Evolutionary conservation across 1,140 invertebrate genomes (phyloP).

Genomic region (Drosophila santomea): DNA sequence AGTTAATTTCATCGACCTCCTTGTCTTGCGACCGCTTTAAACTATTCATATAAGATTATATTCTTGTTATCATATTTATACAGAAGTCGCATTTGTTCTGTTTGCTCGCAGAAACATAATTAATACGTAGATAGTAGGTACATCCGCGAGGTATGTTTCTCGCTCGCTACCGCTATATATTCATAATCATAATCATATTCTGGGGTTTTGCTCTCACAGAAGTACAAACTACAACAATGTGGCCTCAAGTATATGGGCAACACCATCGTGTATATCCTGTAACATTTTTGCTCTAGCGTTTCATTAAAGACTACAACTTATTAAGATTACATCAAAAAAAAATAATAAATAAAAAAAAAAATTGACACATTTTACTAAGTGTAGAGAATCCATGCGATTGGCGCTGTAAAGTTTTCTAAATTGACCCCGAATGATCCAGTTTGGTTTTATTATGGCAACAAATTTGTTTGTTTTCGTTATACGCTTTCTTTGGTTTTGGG

Average conservation of each 20-base stretch:
- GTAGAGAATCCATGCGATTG: conserved; percentile 33
- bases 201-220: conserved; percentile 29
- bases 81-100: conserved; percentile 50
- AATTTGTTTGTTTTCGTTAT: too few species aligned
- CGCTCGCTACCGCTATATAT: conserved; percentile 22
- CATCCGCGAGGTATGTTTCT: conserved; percentile 10
- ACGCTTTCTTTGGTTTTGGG: too few species aligned
- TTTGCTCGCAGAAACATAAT: conserved; percentile 38
- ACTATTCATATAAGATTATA: conserved; percentile 60
- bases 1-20: conserved; percentile 48
- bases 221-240: conserved; percentile 67
- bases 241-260: conserved; percentile 61
- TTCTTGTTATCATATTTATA: conserved; percentile 66
- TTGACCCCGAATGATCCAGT: conserved; percentile 2
- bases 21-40: conserved; percentile 39
- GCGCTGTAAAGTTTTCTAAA: neutral
- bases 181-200: conserved; percentile 36
- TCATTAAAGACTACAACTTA: conserved; percentile 40
- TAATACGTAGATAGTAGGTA: conserved; percentile 40
- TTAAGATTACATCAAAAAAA: conserved; percentile 10
- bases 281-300: conserved; percentile 35
- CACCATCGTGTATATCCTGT: conserved; percentile 29
- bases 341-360: conserved; percentile 18
- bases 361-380: conserved; percentile 49
- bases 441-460: neutral